These are phyloP conservation scores for Halictus quadricinctus DNA, from an alignment of 2,888 invertebrate species.

Conservation along the genomic window DNA sequence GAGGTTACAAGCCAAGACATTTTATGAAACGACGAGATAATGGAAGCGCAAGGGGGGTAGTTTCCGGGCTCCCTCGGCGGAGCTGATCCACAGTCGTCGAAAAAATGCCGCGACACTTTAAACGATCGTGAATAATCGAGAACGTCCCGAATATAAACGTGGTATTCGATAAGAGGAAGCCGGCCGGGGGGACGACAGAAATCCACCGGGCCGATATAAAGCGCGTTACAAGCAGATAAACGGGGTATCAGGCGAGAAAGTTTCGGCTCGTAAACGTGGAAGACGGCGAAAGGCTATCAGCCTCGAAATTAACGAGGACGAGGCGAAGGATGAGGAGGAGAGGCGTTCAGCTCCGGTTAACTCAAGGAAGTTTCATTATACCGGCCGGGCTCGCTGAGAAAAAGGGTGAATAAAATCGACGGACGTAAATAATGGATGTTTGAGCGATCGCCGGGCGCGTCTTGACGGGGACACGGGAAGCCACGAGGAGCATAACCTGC, in stretches of 20 bases:
- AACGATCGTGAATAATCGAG: neutral
- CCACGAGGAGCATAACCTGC: slow-evolving; percentile 53
- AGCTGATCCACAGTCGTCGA: neutral
- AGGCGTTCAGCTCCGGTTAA: slow-evolving; percentile 1
- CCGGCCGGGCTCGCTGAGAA: slow-evolving; percentile 14
- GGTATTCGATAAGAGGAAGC: neutral
- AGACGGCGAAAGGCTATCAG: slow-evolving; percentile 12
- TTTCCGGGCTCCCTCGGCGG: neutral
- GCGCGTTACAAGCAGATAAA: slow-evolving; percentile 17
- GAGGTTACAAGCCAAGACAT: neutral
- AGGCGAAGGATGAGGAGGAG: neutral
- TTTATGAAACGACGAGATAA: neutral
- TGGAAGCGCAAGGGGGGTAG: neutral
- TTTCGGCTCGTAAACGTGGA: slow-evolving; percentile 13
- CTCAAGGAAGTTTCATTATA: slow-evolving; percentile 37
- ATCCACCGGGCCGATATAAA: neutral
- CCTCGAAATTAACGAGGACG: slow-evolving; percentile 12
- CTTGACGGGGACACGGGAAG: slow-evolving; percentile 47
- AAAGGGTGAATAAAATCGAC: slow-evolving; percentile 54
- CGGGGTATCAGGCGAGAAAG: slow-evolving; percentile 15
- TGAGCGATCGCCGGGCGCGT: slow-evolving; percentile 63
- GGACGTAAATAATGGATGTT: slow-evolving; percentile 63
- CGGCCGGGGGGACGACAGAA: neutral
- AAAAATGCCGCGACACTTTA: neutral
- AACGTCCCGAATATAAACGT: neutral